Evolutionary conservation across 2,888 invertebrate genomes (phyloP).

Genomic region (Noctua pronuba): DNA sequence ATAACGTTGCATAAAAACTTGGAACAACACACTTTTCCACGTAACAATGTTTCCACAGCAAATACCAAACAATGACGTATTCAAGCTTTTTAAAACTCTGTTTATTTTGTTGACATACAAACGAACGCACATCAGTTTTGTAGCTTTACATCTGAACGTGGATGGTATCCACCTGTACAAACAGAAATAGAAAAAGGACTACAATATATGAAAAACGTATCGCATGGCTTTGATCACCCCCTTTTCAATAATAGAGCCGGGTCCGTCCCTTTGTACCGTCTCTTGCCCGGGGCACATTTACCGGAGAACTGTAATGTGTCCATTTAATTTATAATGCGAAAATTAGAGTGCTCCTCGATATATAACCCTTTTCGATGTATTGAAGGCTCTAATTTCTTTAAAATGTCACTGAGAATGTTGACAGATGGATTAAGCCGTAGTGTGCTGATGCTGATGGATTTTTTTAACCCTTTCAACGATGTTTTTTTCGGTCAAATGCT

Average conservation of each 20-base stretch:
- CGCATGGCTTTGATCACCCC: conserved; percentile 88
- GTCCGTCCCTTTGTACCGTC: conserved; percentile 80
- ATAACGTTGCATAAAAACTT: conserved; percentile 53
- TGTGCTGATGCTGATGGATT: conserved; percentile 60
- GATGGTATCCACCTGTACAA: conserved; percentile 79
- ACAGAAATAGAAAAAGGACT: conserved; percentile 81
- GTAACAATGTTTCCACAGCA: conserved; percentile 44
- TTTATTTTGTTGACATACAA: conserved; percentile 60
- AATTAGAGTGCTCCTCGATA: conserved; percentile 72
- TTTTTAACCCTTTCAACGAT: conserved; percentile 53
- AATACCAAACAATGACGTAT: conserved; percentile 49
- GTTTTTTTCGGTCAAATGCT: conserved; percentile 26
- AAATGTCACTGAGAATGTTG: conserved; percentile 58
- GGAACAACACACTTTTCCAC: conserved; percentile 36
- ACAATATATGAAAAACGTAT: conserved; percentile 85
- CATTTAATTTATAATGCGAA: conserved; percentile 84
- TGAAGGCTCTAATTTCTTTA: conserved; percentile 71
- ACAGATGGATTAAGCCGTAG: conserved; percentile 62
- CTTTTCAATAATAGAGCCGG: conserved; percentile 87
- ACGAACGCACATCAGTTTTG: conserved; percentile 69
- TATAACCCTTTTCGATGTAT: conserved; percentile 71
- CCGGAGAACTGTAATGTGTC: conserved; percentile 79
- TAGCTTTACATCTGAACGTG: conserved; percentile 76
- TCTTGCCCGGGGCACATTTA: conserved; percentile 76
- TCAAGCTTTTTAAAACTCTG: conserved; percentile 39